Percentiles rank a stretch among this genome's conserved stretches.
These are phyloP conservation scores for Microplitis demolitor DNA, from an alignment of 1,140 invertebrate species.

Conservation along the genomic window DNA sequence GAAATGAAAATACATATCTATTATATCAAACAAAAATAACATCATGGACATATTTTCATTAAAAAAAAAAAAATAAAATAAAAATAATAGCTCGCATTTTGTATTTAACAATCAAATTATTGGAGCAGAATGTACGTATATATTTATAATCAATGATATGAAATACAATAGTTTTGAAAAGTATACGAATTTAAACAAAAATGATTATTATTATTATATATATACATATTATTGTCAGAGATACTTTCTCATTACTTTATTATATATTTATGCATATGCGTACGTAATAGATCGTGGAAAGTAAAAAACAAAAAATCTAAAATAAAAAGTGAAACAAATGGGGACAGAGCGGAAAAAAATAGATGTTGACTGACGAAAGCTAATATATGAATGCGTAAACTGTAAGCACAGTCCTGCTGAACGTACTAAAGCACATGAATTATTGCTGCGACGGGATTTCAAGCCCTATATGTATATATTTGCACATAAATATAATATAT, in stretches of 20 bases:
- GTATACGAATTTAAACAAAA: too few relatives aligned
- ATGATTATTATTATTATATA: too few relatives aligned
- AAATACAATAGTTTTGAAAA: too few relatives aligned
- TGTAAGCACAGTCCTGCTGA: neutral
- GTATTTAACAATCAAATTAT: too few relatives aligned
- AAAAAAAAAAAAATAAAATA: too few relatives aligned
- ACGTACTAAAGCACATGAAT: neutral
- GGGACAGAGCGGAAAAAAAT: neutral
- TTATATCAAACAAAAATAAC: too few relatives aligned
- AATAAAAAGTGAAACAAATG: neutral
- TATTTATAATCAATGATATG: too few relatives aligned
- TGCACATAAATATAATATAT: neutral
- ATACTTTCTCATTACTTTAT: neutral
- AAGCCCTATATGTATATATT: neutral
- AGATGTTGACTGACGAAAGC: conserved; percentile 4
- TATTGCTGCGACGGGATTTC: conserved; percentile 5
- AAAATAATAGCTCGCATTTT: too few relatives aligned
- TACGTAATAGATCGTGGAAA: neutral
- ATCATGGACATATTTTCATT: too few relatives aligned
- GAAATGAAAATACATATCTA: too few relatives aligned
- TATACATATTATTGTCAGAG: neutral
- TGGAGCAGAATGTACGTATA: too few relatives aligned
- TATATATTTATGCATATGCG: neutral
- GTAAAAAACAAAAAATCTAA: neutral
- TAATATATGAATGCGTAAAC: conserved; percentile 6